Base-by-base conservation (phyloP, 2,797 vertebrate species). In the Pseudotriccus pelzelni region DNA sequence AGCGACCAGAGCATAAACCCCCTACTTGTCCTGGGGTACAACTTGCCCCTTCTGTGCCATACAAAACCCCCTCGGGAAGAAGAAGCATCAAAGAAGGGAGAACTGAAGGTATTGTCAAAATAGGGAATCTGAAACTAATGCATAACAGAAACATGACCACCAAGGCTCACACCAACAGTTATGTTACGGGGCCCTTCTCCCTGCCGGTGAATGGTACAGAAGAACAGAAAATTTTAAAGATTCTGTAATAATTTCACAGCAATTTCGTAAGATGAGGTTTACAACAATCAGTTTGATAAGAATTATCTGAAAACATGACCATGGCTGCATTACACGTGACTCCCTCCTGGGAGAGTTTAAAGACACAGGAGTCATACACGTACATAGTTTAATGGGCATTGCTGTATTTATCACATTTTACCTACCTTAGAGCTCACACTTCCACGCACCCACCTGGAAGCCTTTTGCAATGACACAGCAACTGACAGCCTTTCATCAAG, bases 71-170 rank as follows among this genome's bases (percentile, higher is more conserved):
- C 18, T 49, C 9, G 14, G 16, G 25, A 28, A 66, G 59, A 41
- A 56, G 28, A 7, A 49, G 16, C 19, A 87, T 55, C 6, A 14
- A 39, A 58, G 15, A 2, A 58, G 14, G 56, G 19, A 86, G n/a
- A 86, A 75, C 1, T 39, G 14, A 66, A 90, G 2, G 1, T 4
- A 9, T 1, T 44, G 12, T 43, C 44, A 30, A 37, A 67, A 47
- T 0, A 56, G 16, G 59, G 27, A 78, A 34, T 30, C 20, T 75
- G 32, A 70, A 72, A 80, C 4, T 4, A 3, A 9, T 0, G 0
- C 19, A 0, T 20, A 67, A 70, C 28, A 60, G 47, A 58, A 85
- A 39, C 0, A 7, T 12, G 47, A 43, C 27, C 20, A 55, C 10
- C 11, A 27, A 50, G 59, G 52, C 46, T 74, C 56, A 67, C 7